A percentile compares a stretch with the other conserved stretches of the same genome.
Evolutionary conservation across 2,113 vertebrate species (phyloP).

Genomic region (Passer montanus): DNA sequence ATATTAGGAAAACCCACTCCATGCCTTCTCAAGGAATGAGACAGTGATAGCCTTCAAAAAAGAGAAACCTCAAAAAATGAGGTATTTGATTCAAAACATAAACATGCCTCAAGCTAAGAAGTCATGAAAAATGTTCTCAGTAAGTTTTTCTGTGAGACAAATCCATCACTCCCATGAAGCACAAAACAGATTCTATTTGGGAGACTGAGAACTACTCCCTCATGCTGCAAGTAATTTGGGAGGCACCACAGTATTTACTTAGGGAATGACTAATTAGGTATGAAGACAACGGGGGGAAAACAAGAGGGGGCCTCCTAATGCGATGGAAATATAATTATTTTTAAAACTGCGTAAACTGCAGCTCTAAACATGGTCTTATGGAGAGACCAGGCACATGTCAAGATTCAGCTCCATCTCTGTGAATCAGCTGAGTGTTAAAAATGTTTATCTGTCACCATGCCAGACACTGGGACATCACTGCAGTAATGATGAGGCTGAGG

Average conservation of each 20-base stretch:
- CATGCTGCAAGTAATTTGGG: neutral
- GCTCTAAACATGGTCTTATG: neutral
- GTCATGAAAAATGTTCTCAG: slow-evolving; percentile 7
- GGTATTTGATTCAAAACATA: slow-evolving; percentile 6
- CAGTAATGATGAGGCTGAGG: neutral
- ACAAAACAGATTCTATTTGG: neutral
- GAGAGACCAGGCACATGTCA: neutral
- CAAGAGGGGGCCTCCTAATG: neutral
- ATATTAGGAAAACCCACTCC: neutral
- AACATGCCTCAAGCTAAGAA: neutral
- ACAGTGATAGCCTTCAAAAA: neutral
- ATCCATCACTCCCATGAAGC: slow-evolving; percentile 7
- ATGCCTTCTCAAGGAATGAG: neutral
- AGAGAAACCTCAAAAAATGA: neutral
- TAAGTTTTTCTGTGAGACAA: neutral
- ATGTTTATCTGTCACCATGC: neutral
- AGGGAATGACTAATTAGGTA: slow-evolving; percentile 51
- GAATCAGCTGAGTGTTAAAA: neutral
- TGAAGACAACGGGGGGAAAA: neutral
- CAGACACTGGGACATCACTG: neutral
- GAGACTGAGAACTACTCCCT: slow-evolving; percentile 6
- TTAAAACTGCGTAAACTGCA: slow-evolving; percentile 8
- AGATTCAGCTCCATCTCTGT: neutral
- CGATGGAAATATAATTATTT: slow-evolving; percentile 34
- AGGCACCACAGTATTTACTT: slow-evolving; percentile 12